A percentile compares a stretch with the other conserved stretches of the same genome.
phyloP scores from a whole-genome alignment of 2,888 invertebrate species.

The Ashinkailepas kermadecensis region DNA sequence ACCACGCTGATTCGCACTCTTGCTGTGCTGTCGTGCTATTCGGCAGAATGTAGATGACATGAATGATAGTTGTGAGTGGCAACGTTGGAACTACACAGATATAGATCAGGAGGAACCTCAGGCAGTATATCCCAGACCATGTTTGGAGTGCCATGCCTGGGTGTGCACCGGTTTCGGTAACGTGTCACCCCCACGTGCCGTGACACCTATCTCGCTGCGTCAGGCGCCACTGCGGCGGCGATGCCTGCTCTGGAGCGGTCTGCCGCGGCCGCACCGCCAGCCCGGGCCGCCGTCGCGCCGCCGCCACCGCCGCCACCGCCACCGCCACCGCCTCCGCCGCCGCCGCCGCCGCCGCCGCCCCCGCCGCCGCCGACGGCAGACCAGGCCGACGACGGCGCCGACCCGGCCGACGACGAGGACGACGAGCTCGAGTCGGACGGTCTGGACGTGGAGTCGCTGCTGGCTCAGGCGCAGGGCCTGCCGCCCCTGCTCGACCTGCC shows the following conservation, averaged over 20 bases:
- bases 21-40: no score
- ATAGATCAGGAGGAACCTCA: no score
- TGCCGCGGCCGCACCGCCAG: slow-evolving; percentile 19
- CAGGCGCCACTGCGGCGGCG: no score
- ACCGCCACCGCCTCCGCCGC: slow-evolving; percentile 45
- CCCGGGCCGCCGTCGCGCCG: slow-evolving; percentile 2
- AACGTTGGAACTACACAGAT: no score
- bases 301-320: slow-evolving; percentile 15
- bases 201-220: no score
- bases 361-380: not conserved
- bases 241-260: not conserved
- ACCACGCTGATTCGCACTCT: no score
- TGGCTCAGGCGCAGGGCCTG: slow-evolving; percentile 45
- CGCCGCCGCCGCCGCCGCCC: not conserved
- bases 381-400: slow-evolving; percentile 28
- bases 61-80: no score
- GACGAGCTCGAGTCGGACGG: slow-evolving; percentile 11
- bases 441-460: slow-evolving; percentile 17
- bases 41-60: no score
- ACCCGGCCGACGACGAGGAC: slow-evolving; percentile 25
- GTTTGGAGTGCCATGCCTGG: no score
- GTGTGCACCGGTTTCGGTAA: no score
- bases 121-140: no score
- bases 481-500: slow-evolving; percentile 79
- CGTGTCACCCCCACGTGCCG: no score